These are phyloP conservation scores for Microcebus lehilahytsara DNA, from an alignment of 2,113 vertebrate genomes.

Conservation along the genomic window DNA sequence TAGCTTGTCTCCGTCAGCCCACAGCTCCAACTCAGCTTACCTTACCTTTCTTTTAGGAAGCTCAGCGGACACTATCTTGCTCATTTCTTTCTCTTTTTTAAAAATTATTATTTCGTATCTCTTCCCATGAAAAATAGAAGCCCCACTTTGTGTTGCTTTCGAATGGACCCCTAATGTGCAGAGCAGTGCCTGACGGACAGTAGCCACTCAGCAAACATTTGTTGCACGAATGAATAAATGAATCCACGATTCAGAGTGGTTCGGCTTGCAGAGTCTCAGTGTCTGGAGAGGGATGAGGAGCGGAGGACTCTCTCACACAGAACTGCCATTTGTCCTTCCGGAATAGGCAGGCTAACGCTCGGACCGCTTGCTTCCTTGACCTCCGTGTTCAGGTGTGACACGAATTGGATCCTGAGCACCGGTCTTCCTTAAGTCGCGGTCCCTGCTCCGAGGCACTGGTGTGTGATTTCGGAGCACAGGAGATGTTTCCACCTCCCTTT, in stretches of 20 bases:
- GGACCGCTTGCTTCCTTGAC: neutral
- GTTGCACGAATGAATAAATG: rapidly evolving
- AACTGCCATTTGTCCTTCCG: too few relatives aligned
- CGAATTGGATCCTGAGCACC: rapidly evolving
- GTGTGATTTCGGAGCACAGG: neutral
- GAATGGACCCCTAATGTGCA: neutral
- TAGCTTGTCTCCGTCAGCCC: neutral
- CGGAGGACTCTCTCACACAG: neutral
- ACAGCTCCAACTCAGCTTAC: rapidly evolving
- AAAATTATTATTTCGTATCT: neutral
- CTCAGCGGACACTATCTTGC: too few relatives aligned
- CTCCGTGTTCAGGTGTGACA: neutral
- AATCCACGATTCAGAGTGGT: neutral
- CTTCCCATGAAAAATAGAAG: neutral
- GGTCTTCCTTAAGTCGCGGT: neutral
- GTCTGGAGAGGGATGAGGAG: neutral
- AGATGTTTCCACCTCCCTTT: neutral
- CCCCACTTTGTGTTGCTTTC: neutral
- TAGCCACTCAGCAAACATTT: too few relatives aligned
- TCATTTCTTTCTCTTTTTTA: neutral
- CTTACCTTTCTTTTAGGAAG: neutral
- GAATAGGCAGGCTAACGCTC: too few relatives aligned
- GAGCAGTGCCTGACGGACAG: too few relatives aligned
- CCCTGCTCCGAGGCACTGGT: neutral
- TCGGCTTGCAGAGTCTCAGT: neutral